phyloP scores from a whole-genome alignment of 2,113 vertebrate species.

The Kryptolebias marmoratus region DNA sequence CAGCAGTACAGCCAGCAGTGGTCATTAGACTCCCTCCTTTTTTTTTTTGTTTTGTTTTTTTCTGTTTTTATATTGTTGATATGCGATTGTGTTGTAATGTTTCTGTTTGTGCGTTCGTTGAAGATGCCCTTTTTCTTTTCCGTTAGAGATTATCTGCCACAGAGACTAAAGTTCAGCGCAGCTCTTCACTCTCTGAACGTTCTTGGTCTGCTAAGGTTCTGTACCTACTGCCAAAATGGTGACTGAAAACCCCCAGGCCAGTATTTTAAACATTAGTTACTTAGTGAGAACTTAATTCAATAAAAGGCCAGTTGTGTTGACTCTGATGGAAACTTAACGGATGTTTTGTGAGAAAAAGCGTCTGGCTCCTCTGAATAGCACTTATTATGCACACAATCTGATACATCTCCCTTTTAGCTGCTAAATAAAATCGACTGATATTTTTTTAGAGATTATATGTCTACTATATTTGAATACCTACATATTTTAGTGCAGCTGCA shows the following conservation, averaged over 20 bases:
- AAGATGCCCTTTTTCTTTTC: conserved; percentile 59
- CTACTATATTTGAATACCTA: conserved; percentile 21
- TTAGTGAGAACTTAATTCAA: conserved; percentile 23
- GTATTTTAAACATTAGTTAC: conserved; percentile 27
- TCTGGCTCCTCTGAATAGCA: background rate
- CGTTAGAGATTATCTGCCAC: conserved; percentile 33
- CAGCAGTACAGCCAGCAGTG: conserved; percentile 82
- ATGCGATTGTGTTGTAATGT: conserved; percentile 63
- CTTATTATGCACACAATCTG: background rate
- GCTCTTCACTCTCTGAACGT: conserved; percentile 1
- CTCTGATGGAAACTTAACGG: conserved; percentile 35
- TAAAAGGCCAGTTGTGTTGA: conserved; percentile 30
- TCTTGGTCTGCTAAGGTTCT: conserved; percentile 25
- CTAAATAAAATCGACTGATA: conserved; percentile 24
- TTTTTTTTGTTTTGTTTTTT: background rate
- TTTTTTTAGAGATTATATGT: conserved; percentile 19
- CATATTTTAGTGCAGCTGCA: conserved; percentile 20
- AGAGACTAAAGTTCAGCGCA: conserved; percentile 16
- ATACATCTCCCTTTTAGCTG: conserved; percentile 14
- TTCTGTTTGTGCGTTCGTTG: conserved; percentile 58
- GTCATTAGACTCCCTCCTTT: conserved; percentile 83
- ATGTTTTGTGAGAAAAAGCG: conserved; percentile 52
- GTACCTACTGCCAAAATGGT: conserved; percentile 51
- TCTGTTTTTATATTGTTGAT: conserved; percentile 55
- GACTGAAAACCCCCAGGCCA: conserved; percentile 25